Evolutionary conservation across 1,140 invertebrate species (phyloP).

Genomic region (Zaprionus davidi): DNA sequence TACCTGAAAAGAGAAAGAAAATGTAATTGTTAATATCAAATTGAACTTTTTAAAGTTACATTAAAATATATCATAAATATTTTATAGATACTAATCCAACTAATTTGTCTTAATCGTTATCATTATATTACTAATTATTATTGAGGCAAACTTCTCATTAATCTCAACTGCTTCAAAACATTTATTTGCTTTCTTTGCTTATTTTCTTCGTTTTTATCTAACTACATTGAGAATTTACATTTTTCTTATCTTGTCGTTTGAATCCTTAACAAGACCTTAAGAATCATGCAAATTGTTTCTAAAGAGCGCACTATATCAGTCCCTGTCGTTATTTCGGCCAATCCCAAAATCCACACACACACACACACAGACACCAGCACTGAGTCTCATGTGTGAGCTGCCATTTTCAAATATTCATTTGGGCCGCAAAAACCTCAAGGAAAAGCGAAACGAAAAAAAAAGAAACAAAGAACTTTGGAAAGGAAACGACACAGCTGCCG

Average conservation of each 20-base stretch:
- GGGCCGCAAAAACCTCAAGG: slow-evolving; percentile 2
- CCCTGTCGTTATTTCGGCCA: neutral
- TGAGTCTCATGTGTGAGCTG: neutral
- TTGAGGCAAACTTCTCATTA: too few relatives aligned
- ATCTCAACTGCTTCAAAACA: too few relatives aligned
- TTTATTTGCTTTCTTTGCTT: neutral
- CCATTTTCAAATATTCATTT: slow-evolving; percentile 49
- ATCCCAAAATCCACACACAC: slow-evolving; percentile 2
- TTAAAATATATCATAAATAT: neutral
- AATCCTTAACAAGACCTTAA: slow-evolving; percentile 47
- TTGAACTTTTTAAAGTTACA: neutral
- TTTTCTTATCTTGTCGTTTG: slow-evolving; percentile 18
- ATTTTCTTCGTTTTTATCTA: neutral
- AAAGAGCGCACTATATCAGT: slow-evolving; percentile 29
- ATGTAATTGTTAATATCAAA: slow-evolving; percentile 8
- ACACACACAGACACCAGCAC: neutral
- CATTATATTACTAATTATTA: neutral
- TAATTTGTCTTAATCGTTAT: too few relatives aligned
- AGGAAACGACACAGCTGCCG: slow-evolving; percentile 25
- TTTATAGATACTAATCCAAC: neutral
- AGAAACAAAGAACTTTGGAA: slow-evolving; percentile 25
- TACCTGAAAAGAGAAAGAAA: slow-evolving; percentile 51
- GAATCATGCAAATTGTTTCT: slow-evolving; percentile 57
- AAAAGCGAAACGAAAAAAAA: slow-evolving; percentile 6
- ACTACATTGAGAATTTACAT: neutral